Evolutionary conservation across 2,888 invertebrate species (phyloP).

Genomic region (Oscheius sp.): DNA sequence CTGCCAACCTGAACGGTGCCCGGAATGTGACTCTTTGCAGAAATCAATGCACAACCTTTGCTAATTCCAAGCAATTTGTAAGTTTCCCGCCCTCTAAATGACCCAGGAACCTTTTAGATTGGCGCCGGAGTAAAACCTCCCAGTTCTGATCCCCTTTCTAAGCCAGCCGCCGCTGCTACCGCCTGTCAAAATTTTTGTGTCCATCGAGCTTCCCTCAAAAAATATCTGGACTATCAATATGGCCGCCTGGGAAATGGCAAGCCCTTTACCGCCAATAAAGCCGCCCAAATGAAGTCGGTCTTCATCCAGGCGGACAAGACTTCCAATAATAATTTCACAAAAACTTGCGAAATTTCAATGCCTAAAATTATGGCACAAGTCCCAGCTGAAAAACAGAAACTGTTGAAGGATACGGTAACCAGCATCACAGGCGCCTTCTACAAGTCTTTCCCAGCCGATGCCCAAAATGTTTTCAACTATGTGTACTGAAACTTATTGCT

Average conservation of each 20-base stretch:
- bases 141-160: neutral
- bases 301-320: conserved; percentile 4
- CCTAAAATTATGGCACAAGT: neutral
- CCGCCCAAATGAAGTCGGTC: neutral
- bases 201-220: conserved; percentile 2
- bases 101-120: neutral
- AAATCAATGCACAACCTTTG: conserved; percentile 7
- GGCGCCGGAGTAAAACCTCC: neutral
- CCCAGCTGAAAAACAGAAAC: neutral
- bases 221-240: conserved; percentile 11
- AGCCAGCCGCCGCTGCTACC: conserved; percentile 10
- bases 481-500: neutral
- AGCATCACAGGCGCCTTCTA: neutral
- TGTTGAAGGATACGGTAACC: neutral
- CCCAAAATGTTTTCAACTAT: conserved; percentile 7
- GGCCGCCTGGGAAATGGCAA: neutral
- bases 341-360: neutral
- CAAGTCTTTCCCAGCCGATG: neutral
- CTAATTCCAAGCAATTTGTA: conserved; percentile 6
- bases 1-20: neutral
- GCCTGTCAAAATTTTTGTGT: conserved; percentile 8
- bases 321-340: conserved; percentile 21
- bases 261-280: conserved; percentile 1
- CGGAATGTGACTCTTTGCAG: neutral
- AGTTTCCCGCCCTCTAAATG: neutral